phyloP scores from a whole-genome alignment of 2,797 vertebrate genomes.

The Salmo trutta region DNA sequence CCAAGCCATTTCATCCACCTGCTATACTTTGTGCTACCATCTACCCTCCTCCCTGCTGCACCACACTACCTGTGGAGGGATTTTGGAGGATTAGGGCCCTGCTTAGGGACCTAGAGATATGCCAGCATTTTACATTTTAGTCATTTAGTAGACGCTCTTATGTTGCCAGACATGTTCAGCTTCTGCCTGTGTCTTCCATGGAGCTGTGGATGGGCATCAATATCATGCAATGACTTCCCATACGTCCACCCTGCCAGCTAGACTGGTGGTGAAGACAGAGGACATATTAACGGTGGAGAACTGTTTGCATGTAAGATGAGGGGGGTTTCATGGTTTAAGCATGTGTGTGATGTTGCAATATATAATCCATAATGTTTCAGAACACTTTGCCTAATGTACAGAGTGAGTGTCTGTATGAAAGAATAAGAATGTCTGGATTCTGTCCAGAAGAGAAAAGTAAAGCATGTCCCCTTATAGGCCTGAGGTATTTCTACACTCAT shows the following conservation, averaged over 20 bases:
- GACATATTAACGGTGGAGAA: slow-evolving; percentile 3
- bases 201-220: slow-evolving; percentile 35
- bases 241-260: neutral
- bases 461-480: slow-evolving; percentile 50
- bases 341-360: neutral
- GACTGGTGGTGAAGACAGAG: slow-evolving; percentile 9
- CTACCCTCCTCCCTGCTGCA: slow-evolving; percentile 24
- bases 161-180: slow-evolving; percentile 13
- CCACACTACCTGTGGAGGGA: slow-evolving; percentile 46
- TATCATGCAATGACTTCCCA: slow-evolving; percentile 39
- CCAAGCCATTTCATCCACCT: slow-evolving; percentile 4
- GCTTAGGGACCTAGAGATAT: slow-evolving; percentile 53
- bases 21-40: slow-evolving; percentile 12
- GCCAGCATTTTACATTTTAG: slow-evolving; percentile 18
- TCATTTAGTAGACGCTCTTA: slow-evolving; percentile 49
- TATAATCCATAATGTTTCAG: neutral
- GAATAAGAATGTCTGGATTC: neutral
- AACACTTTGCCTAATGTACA: neutral
- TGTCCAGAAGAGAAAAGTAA: neutral
- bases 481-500: slow-evolving; percentile 55
- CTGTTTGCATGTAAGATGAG: neutral
- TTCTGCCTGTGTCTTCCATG: slow-evolving; percentile 44
- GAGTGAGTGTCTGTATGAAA: neutral
- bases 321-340: neutral
- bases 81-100: slow-evolving; percentile 59